phyloP scores from a whole-genome alignment of 1,140 invertebrate species.

The Portunus trituberculatus region DNA sequence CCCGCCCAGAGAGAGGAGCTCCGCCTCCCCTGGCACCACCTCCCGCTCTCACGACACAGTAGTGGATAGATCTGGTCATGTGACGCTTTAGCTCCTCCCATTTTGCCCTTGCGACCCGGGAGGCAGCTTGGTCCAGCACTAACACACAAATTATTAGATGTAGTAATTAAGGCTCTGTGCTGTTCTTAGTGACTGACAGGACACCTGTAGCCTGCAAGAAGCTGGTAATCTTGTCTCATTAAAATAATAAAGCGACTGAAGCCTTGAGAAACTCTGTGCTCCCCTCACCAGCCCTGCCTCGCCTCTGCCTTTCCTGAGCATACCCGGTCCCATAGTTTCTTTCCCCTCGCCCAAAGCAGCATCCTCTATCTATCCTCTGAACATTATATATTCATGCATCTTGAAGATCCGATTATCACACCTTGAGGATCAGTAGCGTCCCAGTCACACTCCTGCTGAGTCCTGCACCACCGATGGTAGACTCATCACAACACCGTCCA shows the following conservation, averaged over 20 bases:
- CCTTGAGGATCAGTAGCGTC: constrained; percentile 29
- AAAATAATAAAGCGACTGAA: constrained; percentile 8
- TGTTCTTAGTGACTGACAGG: constrained; percentile 68
- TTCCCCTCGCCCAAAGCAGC: constrained; percentile 48
- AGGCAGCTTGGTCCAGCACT: constrained; percentile 60
- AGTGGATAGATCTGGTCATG: constrained; percentile 64
- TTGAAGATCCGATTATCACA: background rate
- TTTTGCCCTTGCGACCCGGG: constrained; percentile 59
- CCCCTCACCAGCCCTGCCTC: background rate
- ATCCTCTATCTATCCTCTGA: constrained; percentile 2
- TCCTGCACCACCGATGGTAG: constrained; percentile 23
- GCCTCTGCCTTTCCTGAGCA: constrained; percentile 35
- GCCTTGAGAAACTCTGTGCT: background rate
- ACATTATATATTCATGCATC: background rate
- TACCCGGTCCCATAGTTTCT: constrained; percentile 23
- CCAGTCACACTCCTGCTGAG: constrained; percentile 14
- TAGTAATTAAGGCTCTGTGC: constrained; percentile 73
- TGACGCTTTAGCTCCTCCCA: constrained; percentile 58
- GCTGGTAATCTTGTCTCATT: constrained; percentile 28
- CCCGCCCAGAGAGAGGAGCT: constrained; percentile 53
- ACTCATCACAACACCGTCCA: constrained; percentile 31
- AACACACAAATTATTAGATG: constrained; percentile 75
- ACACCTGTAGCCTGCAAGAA: constrained; percentile 65
- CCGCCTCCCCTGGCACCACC: constrained; percentile 70
- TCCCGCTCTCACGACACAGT: constrained; percentile 55